Evolutionary conservation across 2,888 invertebrate genomes (phyloP).

Genomic region (Drosophila longiperda): DNA sequence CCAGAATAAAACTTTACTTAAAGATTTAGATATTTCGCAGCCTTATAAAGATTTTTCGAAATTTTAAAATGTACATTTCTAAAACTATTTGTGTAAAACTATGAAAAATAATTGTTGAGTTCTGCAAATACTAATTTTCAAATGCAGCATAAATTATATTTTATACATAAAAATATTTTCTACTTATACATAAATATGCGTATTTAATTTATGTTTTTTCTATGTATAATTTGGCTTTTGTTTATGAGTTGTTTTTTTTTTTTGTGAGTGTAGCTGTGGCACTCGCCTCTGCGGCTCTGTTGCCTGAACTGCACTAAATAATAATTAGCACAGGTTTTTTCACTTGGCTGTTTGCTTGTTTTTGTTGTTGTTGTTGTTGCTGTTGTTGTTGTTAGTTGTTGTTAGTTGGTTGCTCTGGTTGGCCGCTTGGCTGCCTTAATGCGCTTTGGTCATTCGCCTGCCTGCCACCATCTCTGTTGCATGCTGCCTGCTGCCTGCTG

Average conservation of each 20-base stretch:
- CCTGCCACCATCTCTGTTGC: constrained; percentile 36
- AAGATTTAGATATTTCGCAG: neutral
- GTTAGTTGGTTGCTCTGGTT: constrained; percentile 52
- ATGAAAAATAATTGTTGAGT: neutral
- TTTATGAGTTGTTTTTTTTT: neutral
- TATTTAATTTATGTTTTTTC: neutral
- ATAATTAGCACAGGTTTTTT: constrained; percentile 82
- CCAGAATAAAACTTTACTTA: neutral
- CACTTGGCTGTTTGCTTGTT: constrained; percentile 23
- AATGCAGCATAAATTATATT: neutral
- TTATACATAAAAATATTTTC: neutral
- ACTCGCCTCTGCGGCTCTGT: constrained; percentile 31
- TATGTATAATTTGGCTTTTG: neutral
- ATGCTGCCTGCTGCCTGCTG: constrained; percentile 49
- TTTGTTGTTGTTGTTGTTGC: constrained; percentile 41
- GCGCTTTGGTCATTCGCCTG: constrained; percentile 75
- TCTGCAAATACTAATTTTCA: neutral
- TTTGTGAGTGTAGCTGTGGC: constrained; percentile 15
- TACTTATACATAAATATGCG: neutral
- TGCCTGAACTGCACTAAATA: constrained; percentile 78
- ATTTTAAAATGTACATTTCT: neutral
- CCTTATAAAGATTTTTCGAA: neutral
- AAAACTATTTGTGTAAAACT: neutral
- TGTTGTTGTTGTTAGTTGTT: constrained; percentile 43
- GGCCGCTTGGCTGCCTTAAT: constrained; percentile 78